A percentile compares a stretch with the other conserved stretches of the same genome.
phyloP scores from a whole-genome alignment of 2,888 invertebrate genomes.

The Stenchaetothrips biformis region DNA sequence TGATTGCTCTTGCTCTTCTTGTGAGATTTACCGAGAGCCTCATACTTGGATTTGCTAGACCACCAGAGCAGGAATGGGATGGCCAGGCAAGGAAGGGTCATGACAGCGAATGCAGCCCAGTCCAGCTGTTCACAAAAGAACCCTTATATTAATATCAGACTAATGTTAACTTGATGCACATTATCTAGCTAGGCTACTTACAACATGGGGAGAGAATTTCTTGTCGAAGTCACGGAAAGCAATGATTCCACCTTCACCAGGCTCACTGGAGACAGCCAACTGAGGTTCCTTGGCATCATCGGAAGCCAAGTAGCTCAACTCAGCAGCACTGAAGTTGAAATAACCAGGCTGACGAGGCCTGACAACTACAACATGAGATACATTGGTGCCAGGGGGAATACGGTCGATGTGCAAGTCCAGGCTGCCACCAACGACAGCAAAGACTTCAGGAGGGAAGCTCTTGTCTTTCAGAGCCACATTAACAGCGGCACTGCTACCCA shows the following conservation, averaged over 20 bases:
- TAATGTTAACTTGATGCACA: not conserved
- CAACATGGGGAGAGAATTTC: conserved; percentile 93
- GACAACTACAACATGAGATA: conserved; percentile 88
- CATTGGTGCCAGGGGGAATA: conserved; percentile 88
- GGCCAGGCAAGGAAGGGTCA: conserved; percentile 90
- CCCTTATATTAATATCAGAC: conserved; percentile 4
- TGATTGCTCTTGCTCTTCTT: conserved; percentile 52
- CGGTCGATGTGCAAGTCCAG: conserved; percentile 76
- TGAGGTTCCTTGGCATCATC: conserved; percentile 76
- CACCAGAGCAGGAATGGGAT: conserved; percentile 94
- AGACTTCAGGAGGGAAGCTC: conserved; percentile 88
- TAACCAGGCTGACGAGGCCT: conserved; percentile 85
- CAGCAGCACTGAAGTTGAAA: conserved; percentile 95
- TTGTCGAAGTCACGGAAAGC: conserved; percentile 90
- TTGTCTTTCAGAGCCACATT: conserved; percentile 84
- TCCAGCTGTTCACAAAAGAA: conserved; percentile 57
- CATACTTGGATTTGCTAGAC: conserved; percentile 91
- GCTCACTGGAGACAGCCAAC: conserved; percentile 74
- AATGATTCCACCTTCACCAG: conserved; percentile 92
- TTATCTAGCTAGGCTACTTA: conserved; percentile 44
- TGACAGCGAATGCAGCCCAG: conserved; percentile 94
- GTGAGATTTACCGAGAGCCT: conserved; percentile 63
- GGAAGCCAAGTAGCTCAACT: conserved; percentile 78
- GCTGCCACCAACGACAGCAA: conserved; percentile 84
- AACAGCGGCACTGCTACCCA: conserved; percentile 85